Conservation (phyloP, 2,797 vertebrate species). For the Pipistrellus nathusii region DNA sequence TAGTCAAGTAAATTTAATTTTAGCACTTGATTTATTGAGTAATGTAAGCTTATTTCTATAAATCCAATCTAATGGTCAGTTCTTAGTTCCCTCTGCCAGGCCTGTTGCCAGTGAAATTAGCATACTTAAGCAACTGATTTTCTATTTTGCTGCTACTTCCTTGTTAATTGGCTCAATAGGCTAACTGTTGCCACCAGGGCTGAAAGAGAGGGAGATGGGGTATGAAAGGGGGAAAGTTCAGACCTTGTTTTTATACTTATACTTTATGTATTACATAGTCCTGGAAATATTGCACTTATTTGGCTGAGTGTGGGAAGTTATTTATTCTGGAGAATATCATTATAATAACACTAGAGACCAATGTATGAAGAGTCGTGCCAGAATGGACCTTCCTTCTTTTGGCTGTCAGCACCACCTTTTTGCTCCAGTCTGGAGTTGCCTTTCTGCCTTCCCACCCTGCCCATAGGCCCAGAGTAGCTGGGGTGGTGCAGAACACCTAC, state of each 20-base stretch:
- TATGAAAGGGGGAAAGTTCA: not conserved
- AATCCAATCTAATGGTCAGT: not conserved
- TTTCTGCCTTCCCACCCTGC: too few species aligned
- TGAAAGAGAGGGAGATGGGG: not conserved
- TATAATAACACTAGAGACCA: not conserved
- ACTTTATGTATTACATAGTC: not conserved
- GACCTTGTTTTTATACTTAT: slow-evolving; percentile 10
- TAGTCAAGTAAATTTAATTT: slow-evolving; percentile 62
- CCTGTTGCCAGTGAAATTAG: not conserved
- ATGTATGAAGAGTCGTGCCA: too few species aligned
- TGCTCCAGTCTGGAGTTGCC: too few species aligned
- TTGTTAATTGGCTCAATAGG: not conserved
- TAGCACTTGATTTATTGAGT: slow-evolving; percentile 23
- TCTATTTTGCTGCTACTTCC: not conserved
- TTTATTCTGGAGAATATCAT: not conserved
- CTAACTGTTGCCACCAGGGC: not conserved
- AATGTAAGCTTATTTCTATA: slow-evolving; percentile 22
- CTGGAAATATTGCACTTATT: not conserved
- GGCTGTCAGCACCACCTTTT: too few species aligned
- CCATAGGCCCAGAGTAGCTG: too few species aligned
- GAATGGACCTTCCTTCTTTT: too few species aligned
- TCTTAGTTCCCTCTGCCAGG: not conserved
- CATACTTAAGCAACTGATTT: not conserved
- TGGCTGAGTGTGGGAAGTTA: not conserved
- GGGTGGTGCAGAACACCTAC: too few species aligned